Evolutionary conservation across 2,888 invertebrate species (phyloP).

Genomic region (Omphaloscelis lunosa): DNA sequence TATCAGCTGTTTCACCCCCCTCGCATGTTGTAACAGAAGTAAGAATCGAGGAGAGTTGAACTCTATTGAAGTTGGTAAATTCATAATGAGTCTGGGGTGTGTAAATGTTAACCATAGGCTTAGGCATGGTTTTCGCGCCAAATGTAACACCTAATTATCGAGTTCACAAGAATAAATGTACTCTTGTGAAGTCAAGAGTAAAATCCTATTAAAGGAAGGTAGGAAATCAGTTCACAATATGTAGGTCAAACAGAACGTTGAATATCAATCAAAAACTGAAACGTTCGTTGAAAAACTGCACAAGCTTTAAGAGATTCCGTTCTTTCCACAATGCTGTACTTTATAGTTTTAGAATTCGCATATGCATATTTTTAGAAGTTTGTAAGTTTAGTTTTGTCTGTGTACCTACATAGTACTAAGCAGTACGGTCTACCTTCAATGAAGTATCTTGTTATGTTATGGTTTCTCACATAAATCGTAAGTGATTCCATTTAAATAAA

Average conservation of each 20-base stretch:
- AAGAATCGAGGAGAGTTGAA: neutral
- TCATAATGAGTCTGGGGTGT: neutral
- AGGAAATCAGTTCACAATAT: neutral
- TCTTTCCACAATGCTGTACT: neutral
- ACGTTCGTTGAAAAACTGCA: neutral
- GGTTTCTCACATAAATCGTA: neutral
- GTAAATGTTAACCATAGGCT: neutral
- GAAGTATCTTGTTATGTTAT: neutral
- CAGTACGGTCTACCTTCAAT: neutral
- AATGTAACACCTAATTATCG: neutral
- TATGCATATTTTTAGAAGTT: neutral
- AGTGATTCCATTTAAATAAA: neutral
- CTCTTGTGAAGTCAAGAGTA: neutral
- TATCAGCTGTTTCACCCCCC: constrained; percentile 35
- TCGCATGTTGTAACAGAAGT: neutral
- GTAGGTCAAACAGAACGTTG: no score
- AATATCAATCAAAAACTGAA: neutral
- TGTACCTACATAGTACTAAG: neutral
- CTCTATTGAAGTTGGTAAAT: neutral
- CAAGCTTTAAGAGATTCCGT: neutral
- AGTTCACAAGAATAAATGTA: neutral
- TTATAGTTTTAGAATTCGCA: neutral
- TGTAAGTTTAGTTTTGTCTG: neutral
- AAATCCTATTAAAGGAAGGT: no score
- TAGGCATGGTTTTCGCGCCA: neutral